Percentiles rank a stretch among this genome's conserved stretches.
Evolutionary conservation across 2,797 vertebrate species (phyloP).

Genomic region (Myotis myotis): DNA sequence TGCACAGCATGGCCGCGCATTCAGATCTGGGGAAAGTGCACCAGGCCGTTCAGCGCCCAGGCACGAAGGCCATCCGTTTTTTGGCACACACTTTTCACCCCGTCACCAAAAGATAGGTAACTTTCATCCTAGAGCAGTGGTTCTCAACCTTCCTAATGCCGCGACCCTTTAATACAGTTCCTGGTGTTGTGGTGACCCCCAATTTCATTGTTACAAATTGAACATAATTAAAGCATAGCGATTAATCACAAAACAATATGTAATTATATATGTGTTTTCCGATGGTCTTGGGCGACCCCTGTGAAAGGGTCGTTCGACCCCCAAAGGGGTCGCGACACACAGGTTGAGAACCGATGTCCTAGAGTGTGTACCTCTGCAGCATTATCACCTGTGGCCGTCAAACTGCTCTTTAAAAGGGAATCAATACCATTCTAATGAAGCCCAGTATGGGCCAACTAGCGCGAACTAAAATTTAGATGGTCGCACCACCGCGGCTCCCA

Average conservation of each 20-base stretch:
- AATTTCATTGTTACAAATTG: too few species aligned
- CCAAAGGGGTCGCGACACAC: too few species aligned
- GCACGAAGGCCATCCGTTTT: not conserved
- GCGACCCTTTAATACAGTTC: too few species aligned
- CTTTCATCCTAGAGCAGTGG: not conserved
- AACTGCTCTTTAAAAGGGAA: not conserved
- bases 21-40: not conserved
- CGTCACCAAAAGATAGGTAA: not conserved
- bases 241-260: too few species aligned
- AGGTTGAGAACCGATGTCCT: too few species aligned
- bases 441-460: not conserved
- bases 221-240: too few species aligned
- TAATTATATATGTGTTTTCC: too few species aligned
- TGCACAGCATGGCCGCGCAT: not conserved
- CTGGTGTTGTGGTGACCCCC: too few species aligned
- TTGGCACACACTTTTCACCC: not conserved
- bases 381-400: not conserved
- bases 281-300: too few species aligned
- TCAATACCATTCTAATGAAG: not conserved
- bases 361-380: not conserved
- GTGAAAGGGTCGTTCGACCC: too few species aligned
- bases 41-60: too few species aligned
- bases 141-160: too few species aligned
- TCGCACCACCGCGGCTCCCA: not conserved
- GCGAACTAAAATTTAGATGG: not conserved